A percentile compares a stretch with the other conserved stretches of the same genome.
Conservation (phyloP, 1,140 invertebrate genomes). For the Gonatopus flavifemur region DNA sequence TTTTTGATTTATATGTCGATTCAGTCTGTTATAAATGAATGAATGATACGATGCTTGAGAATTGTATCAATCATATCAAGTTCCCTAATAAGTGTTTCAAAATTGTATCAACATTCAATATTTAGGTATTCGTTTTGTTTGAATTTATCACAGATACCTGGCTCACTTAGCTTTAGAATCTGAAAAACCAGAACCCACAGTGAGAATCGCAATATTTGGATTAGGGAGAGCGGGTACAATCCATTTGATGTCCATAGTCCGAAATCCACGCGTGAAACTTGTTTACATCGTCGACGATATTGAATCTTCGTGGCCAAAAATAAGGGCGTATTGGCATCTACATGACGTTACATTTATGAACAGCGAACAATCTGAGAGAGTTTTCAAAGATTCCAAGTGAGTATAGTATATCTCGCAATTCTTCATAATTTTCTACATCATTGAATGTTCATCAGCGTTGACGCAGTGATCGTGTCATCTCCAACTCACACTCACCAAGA, state of each 20-base stretch:
- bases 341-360: slow-evolving; percentile 55
- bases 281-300: slow-evolving; percentile 66
- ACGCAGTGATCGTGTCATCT: slow-evolving; percentile 62
- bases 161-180: slow-evolving; percentile 25
- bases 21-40: not conserved
- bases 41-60: not conserved
- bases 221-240: slow-evolving; percentile 65
- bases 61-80: too few species aligned
- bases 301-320: slow-evolving; percentile 49
- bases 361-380: slow-evolving; percentile 56
- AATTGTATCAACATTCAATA: too few species aligned
- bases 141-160: slow-evolving; percentile 29
- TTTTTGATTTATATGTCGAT: not conserved
- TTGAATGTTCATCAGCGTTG: slow-evolving; percentile 54
- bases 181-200: slow-evolving; percentile 10
- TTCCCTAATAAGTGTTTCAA: too few species aligned
- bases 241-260: slow-evolving; percentile 62
- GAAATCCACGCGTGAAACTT: slow-evolving; percentile 60
- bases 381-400: slow-evolving; percentile 63
- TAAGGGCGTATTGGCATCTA: slow-evolving; percentile 60
- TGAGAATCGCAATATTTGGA: slow-evolving; percentile 62
- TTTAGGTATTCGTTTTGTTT: too few species aligned
- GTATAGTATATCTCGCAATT: slow-evolving; percentile 15
- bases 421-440: not conserved
- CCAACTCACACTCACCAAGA: slow-evolving; percentile 66